These are phyloP conservation scores for Eugnorisma glareosa DNA, from an alignment of 2,888 invertebrate genomes.

Conservation along the genomic window DNA sequence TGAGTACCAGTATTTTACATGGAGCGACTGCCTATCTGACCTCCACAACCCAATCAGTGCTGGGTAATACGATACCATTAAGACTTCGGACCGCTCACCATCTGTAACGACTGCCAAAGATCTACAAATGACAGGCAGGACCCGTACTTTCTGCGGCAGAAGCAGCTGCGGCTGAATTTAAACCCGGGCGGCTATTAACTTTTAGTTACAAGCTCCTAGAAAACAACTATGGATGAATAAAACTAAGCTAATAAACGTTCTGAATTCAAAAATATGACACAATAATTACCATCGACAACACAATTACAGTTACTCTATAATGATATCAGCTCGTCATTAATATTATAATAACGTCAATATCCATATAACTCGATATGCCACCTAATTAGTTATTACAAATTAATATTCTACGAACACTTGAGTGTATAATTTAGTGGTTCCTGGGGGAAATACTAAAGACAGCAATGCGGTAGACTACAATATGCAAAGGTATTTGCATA, in stretches of 20 bases:
- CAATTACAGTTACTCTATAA: not conserved
- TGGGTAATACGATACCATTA: no score
- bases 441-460: slow-evolving; percentile 70
- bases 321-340: slow-evolving; percentile 17
- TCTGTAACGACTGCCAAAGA: no score
- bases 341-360: slow-evolving; percentile 23
- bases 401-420: slow-evolving; percentile 56
- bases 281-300: not conserved
- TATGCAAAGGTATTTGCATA: slow-evolving; percentile 82
- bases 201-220: not conserved
- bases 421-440: slow-evolving; percentile 56
- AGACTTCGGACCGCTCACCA: no score
- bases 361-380: slow-evolving; percentile 29
- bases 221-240: not conserved
- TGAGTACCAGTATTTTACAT: no score
- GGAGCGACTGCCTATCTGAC: no score
- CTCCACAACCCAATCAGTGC: no score
- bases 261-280: not conserved
- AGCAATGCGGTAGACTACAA: slow-evolving; percentile 78
- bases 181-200: no score
- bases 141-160: no score
- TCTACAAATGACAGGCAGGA: no score
- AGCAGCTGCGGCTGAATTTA: no score
- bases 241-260: not conserved
- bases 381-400: slow-evolving; percentile 59